Evolutionary conservation across 2,113 vertebrate genomes (phyloP), one percentile per base, ranked within the genome.

Genomic region (Nothoprocta pentlandii): DNA sequence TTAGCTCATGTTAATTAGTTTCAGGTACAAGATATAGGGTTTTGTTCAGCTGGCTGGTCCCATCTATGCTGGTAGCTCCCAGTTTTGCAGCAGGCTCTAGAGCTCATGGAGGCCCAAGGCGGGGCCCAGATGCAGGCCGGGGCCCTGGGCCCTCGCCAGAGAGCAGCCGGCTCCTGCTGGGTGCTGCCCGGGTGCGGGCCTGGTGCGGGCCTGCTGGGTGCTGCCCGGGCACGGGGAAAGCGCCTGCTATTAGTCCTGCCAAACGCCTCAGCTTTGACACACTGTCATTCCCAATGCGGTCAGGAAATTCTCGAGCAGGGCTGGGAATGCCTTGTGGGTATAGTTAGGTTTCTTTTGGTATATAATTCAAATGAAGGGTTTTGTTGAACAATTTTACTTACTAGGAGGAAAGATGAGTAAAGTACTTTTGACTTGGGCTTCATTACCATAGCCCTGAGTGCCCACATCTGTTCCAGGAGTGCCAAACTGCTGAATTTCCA

Each of bases 401-500:
- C 49, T 80, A 56, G 63, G 90, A 89, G 32, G 47, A 85, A 88
- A 87, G 59, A 46, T 62, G n/a, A 73, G 28, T 44, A 56, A 68
- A 90, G 10, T 66, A 13, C 30, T 94, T 70, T 80, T 0, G 6
- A 86, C 49, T 90, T 63, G 41, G 51, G 4, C 9, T 69, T 85
- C 39, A 13, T 85, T 94, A 30, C 7, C 19, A 12, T 46, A 30
- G 28, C 69, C 41, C 58, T 77, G 41, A 80, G 71, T 66, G 36
- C 82, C 64, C 63, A 21, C 17, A 63, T 68, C 25, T 78, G 71
- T 83, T 64, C 78, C 77, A 97, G 74, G 25, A 94, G 89, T 82
- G 13, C 39, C 70, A 76, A 79, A 61, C 16, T 6, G 51, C n/a
- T 58, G 75, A 74, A 54, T 90, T 96, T 89, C 46, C 75, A 85